These are phyloP conservation scores for Syrmaticus mikado DNA, from an alignment of 2,113 vertebrate species.

Conservation along the genomic window DNA sequence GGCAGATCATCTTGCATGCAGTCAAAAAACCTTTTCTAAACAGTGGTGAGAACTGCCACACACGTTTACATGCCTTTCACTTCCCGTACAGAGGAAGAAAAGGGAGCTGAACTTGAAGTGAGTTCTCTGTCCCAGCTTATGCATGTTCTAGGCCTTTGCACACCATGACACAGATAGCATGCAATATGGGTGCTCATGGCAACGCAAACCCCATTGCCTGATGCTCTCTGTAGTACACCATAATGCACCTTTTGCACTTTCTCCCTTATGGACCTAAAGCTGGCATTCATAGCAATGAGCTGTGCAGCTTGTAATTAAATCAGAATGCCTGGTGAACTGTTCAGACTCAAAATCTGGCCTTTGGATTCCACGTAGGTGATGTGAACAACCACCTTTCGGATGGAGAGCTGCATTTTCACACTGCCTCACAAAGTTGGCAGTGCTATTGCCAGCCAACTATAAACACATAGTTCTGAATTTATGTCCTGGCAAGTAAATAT, in stretches of 20 bases:
- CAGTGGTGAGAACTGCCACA: not conserved
- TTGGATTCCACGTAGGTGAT: not conserved
- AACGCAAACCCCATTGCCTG: not conserved
- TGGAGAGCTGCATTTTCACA: not conserved
- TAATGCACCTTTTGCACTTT: not conserved
- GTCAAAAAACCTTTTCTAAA: not conserved
- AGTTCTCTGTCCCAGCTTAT: not conserved
- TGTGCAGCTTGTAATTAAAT: not conserved
- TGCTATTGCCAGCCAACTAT: not conserved
- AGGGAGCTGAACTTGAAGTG: not conserved
- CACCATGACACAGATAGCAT: accelerated
- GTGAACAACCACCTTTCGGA: not conserved
- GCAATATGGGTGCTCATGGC: accelerated
- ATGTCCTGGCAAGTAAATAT: not conserved
- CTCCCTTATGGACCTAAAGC: not conserved
- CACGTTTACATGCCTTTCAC: accelerated
- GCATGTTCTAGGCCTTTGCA: not conserved
- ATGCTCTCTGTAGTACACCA: not conserved
- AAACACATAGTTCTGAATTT: not conserved
- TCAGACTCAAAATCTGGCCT: not conserved
- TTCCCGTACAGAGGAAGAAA: not conserved
- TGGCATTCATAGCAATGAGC: not conserved
- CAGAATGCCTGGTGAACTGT: not conserved
- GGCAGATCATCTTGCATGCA: not conserved
- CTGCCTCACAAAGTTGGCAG: not conserved